Conservation (phyloP, 1,140 invertebrate species). For the Epicauta chinensis region DNA sequence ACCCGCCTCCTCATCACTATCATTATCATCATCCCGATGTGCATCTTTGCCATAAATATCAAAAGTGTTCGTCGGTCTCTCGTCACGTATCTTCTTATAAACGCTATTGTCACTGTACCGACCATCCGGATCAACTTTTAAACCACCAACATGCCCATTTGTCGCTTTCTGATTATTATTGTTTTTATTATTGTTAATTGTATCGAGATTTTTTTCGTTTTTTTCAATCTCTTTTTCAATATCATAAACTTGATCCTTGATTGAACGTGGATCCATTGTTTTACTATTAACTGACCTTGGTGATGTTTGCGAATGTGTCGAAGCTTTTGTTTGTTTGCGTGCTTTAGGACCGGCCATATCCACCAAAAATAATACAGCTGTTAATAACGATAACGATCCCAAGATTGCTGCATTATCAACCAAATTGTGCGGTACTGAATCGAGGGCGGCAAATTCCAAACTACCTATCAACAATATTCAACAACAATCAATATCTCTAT, state of each 20-base stretch:
- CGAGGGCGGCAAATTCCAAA: conserved; percentile 60
- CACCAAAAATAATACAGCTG: conserved; percentile 59
- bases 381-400: conserved; percentile 59
- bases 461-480: conserved; percentile 51
- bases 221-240: conserved; percentile 27
- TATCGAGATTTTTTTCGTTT: conserved; percentile 37
- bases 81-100: conserved; percentile 20
- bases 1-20: conserved; percentile 26
- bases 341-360: conserved; percentile 53
- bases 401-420: conserved; percentile 64
- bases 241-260: conserved; percentile 22
- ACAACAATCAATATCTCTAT: background rate
- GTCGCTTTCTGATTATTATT: conserved; percentile 5
- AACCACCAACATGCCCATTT: conserved; percentile 11
- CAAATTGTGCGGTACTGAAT: conserved; percentile 58
- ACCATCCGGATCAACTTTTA: conserved; percentile 9
- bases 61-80: conserved; percentile 16
- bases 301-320: conserved; percentile 8
- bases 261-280: conserved; percentile 9
- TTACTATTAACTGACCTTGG: background rate
- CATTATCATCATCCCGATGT: conserved; percentile 16
- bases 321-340: conserved; percentile 20
- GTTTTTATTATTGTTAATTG: conserved; percentile 35
- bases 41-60: conserved; percentile 22
- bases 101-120: conserved; percentile 40